These are phyloP conservation scores for Aramus guarauna DNA, from an alignment of 2,113 vertebrate genomes.

Conservation along the genomic window DNA sequence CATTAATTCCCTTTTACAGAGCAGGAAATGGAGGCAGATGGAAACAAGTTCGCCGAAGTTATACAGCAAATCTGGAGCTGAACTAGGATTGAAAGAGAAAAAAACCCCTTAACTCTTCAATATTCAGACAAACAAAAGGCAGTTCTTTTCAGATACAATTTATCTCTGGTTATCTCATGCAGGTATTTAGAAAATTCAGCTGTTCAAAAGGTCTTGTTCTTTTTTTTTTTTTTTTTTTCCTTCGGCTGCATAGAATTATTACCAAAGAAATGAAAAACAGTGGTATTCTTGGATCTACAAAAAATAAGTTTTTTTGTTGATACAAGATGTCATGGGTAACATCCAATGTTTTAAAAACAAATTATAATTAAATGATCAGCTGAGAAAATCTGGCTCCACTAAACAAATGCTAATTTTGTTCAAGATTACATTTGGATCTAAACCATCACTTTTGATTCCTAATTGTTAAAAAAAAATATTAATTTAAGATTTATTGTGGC, in stretches of 20 bases:
- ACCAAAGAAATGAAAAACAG: background rate
- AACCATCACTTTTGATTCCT: background rate
- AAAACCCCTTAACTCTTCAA: background rate
- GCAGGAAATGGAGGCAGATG: background rate
- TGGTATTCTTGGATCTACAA: background rate
- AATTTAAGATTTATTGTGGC: background rate
- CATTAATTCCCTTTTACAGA: background rate
- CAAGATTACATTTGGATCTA: background rate
- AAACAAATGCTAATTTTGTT: background rate
- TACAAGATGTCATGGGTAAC: background rate
- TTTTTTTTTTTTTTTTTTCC: background rate
- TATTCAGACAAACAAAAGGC: slow-evolving; percentile 20
- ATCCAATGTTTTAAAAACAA: background rate
- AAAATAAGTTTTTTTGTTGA: background rate
- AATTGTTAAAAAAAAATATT: background rate
- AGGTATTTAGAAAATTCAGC: slow-evolving; percentile 46
- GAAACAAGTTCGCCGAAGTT: background rate
- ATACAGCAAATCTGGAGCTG: background rate
- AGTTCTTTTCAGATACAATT: background rate
- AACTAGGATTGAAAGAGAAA: background rate
- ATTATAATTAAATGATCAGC: background rate
- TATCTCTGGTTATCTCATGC: slow-evolving; percentile 20
- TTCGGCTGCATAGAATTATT: background rate
- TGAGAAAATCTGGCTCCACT: background rate
- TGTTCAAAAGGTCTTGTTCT: background rate